A percentile compares a stretch with the other conserved stretches of the same genome.
These are phyloP conservation scores for Amiota communis DNA, from an alignment of 2,888 invertebrate genomes.

Conservation along the genomic window DNA sequence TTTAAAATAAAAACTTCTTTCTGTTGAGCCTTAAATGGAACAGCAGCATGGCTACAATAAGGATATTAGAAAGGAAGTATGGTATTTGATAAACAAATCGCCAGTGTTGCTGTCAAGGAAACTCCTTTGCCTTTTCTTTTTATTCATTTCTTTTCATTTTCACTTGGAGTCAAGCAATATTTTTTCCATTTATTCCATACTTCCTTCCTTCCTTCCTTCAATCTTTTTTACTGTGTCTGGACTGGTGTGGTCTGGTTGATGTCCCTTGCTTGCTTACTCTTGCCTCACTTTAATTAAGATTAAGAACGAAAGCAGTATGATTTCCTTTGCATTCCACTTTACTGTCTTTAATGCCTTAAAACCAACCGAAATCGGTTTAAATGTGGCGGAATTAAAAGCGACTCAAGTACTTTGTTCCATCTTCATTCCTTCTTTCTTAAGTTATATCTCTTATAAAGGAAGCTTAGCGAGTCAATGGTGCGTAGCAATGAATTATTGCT, in stretches of 20 bases:
- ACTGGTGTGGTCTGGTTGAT: constrained; percentile 17
- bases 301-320: constrained; percentile 71
- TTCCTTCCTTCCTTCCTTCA: constrained; percentile 44
- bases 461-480: constrained; percentile 57
- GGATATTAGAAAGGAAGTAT: too few relatives aligned
- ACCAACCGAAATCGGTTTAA: constrained; percentile 59
- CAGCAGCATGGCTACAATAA: too few relatives aligned
- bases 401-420: neutral
- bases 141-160: constrained; percentile 38
- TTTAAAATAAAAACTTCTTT: constrained; percentile 23
- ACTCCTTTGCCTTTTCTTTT: constrained; percentile 28
- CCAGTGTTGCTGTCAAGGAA: constrained; percentile 45
- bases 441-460: neutral
- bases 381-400: constrained; percentile 39
- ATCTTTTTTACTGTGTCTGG: constrained; percentile 34
- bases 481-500: constrained; percentile 61
- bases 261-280: constrained; percentile 13
- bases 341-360: constrained; percentile 33
- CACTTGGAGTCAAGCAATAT: neutral
- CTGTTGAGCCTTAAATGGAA: neutral
- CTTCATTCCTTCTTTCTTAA: neutral
- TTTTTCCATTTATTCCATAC: constrained; percentile 42
- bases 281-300: constrained; percentile 70
- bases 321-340: constrained; percentile 48
- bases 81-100: constrained; percentile 49